These are phyloP conservation scores for Oostethus manadensis DNA, from an alignment of 2,113 vertebrate genomes.

Conservation along the genomic window DNA sequence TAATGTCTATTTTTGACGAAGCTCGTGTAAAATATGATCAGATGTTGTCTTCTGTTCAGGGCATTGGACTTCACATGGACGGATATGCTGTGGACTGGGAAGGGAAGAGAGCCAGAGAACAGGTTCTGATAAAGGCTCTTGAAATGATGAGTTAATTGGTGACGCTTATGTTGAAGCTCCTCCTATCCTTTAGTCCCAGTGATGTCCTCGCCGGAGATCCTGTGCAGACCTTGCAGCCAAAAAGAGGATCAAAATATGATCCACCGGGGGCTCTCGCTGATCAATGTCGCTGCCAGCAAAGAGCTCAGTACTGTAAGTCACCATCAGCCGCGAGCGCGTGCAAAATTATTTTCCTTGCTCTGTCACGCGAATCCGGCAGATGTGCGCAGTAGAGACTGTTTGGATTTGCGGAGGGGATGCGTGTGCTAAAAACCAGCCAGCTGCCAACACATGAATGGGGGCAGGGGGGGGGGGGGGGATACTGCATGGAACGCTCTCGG, in stretches of 20 bases:
- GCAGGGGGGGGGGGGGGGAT: no score
- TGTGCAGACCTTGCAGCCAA: neutral
- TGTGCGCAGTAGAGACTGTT: constrained; percentile 13
- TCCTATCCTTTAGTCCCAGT: no score
- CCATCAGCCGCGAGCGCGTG: constrained; percentile 37
- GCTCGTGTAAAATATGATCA: no score
- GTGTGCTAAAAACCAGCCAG: neutral
- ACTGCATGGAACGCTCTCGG: no score
- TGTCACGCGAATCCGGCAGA: constrained; percentile 47
- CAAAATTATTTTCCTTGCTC: constrained; percentile 39
- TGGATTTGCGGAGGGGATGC: constrained; percentile 14
- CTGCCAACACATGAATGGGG: constrained; percentile 16
- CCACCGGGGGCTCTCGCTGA: constrained; percentile 44
- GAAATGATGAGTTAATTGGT: no score
- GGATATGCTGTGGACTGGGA: no score
- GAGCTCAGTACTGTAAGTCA: constrained; percentile 27
- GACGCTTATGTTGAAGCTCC: no score
- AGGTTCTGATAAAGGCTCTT: constrained; percentile 1
- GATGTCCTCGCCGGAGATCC: no score
- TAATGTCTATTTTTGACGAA: no score
- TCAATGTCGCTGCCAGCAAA: constrained; percentile 5
- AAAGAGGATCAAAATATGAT: constrained; percentile 2
- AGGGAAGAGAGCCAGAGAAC: no score
- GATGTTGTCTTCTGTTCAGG: no score
- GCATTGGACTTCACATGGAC: no score